Evolutionary conservation across 2,888 invertebrate genomes (phyloP).

Genomic region (Drosophila rellima): DNA sequence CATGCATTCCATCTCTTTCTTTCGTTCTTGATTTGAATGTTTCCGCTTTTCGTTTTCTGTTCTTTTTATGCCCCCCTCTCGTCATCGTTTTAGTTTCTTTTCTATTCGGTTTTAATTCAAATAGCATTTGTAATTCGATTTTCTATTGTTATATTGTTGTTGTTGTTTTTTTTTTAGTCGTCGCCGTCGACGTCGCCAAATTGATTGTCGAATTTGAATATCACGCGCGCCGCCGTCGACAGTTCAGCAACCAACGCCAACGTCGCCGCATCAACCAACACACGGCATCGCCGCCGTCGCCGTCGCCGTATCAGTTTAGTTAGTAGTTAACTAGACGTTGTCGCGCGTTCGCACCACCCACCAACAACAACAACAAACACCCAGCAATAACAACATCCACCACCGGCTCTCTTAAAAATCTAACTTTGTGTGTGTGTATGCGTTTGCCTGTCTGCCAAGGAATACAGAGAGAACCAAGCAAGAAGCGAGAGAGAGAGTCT

Average conservation of each 20-base stretch:
- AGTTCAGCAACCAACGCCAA: slow-evolving; percentile 61
- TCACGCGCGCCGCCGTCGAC: slow-evolving; percentile 59
- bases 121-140: slow-evolving; percentile 77
- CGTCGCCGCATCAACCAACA: slow-evolving; percentile 55
- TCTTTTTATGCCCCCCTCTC: slow-evolving; percentile 9
- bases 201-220: slow-evolving; percentile 80
- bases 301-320: slow-evolving; percentile 59
- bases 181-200: slow-evolving; percentile 44
- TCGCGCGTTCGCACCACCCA: slow-evolving; percentile 45
- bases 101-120: slow-evolving; percentile 71
- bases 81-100: slow-evolving; percentile 31
- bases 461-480: slow-evolving; percentile 12
- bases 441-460: slow-evolving; percentile 14
- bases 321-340: slow-evolving; percentile 75
- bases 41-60: slow-evolving; percentile 37
- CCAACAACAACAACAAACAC: slow-evolving; percentile 8
- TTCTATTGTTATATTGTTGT: slow-evolving; percentile 64
- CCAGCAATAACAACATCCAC: neutral
- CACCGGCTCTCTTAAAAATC: neutral
- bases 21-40: slow-evolving; percentile 33
- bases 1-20: slow-evolving; percentile 36
- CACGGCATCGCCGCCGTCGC: slow-evolving; percentile 23
- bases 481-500: slow-evolving; percentile 16
- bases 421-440: slow-evolving; percentile 1
- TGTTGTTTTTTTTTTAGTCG: slow-evolving; percentile 71